Base-by-base conservation (phyloP, 2,797 vertebrate species). In the Alauda arvensis region DNA sequence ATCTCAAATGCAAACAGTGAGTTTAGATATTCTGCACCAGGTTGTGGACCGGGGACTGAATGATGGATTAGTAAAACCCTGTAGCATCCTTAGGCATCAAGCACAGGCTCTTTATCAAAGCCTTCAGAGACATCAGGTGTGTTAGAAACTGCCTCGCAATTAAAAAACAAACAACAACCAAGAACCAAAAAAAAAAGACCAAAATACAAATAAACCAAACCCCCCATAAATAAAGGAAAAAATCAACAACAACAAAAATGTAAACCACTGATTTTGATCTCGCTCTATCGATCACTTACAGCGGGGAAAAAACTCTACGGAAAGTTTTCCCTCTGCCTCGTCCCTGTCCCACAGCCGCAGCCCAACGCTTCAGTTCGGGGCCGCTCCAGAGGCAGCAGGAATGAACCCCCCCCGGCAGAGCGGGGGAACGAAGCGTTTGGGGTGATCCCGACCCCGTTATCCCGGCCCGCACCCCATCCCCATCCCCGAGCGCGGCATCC, bases 351-450 rank as follows among this genome's bases (percentile, higher is more conserved):
- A 6, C 53, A 11, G 52, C 45, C 40, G 17, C 57, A 53, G 0
- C 33, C 16, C 65, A 23, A 0, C 10, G 14, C 31, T 34, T 7
- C 62, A 6, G 25, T 39, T 7, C 13, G 61, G 29, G 29, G 39
- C 16, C 8, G n/a, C 21, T 19, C 8, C 23, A 6, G 72, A 20
- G 42, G 29, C 53, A 20, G 46, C 28, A 2, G 16, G 48, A 19
- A 24, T 3, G 4, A 7, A 79, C 6, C 11, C 1, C 2, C n/a
- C 4, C 13, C 12, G 6, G 14, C 5, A 37, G 37, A 7, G 19
- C 3, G 19, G 3, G 33, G 33, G 12, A 14, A 2, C 2, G 8
- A 1, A 12, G 12, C 12, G 9, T 1, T 17, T 3, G 20, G 4
- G 34, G 21, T 15, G 29, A 3, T 33, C 31, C 63, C 2, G 14